A percentile compares a stretch with the other conserved stretches of the same genome.
Conservation (phyloP, 2,797 vertebrate genomes). For the Uromys caudimaculatus region DNA sequence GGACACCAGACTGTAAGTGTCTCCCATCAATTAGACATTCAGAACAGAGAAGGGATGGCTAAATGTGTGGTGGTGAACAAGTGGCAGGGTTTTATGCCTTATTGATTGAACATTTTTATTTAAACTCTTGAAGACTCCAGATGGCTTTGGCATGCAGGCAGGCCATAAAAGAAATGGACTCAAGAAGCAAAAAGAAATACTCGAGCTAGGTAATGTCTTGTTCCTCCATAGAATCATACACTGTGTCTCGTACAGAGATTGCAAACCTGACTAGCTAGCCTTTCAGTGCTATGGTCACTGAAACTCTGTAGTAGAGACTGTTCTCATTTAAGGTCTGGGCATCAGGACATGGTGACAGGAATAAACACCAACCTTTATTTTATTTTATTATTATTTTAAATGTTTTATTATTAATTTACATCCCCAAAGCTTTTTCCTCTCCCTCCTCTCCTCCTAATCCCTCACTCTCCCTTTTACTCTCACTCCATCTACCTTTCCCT, state of each 20-base stretch:
- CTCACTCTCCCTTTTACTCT: neutral
- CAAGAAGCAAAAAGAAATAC: conserved; percentile 83
- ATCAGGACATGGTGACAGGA: neutral
- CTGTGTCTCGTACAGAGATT: conserved; percentile 67
- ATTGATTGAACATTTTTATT: conserved; percentile 87
- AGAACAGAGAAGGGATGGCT: conserved; percentile 63
- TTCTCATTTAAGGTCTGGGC: conserved; percentile 3
- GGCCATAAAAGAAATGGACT: conserved; percentile 86
- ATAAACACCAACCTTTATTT: neutral
- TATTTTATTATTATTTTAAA: neutral
- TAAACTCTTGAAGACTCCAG: conserved; percentile 86
- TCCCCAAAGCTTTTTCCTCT: neutral
- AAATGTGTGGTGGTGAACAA: conserved; percentile 77
- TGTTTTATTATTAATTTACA: neutral
- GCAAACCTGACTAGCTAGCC: conserved; percentile 78
- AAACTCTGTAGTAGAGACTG: neutral
- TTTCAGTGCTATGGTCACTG: conserved; percentile 51
- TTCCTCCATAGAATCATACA: conserved; percentile 46
- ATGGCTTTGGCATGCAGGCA: conserved; percentile 82
- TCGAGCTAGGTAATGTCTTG: conserved; percentile 80
- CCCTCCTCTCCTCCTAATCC: neutral
- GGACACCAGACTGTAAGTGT: conserved; percentile 64
- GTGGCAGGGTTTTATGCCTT: conserved; percentile 81
- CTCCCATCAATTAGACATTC: conserved; percentile 77
- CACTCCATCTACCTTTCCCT: neutral